Conservation (phyloP, 2,888 invertebrate species). For the Cotesia congregata region DNA sequence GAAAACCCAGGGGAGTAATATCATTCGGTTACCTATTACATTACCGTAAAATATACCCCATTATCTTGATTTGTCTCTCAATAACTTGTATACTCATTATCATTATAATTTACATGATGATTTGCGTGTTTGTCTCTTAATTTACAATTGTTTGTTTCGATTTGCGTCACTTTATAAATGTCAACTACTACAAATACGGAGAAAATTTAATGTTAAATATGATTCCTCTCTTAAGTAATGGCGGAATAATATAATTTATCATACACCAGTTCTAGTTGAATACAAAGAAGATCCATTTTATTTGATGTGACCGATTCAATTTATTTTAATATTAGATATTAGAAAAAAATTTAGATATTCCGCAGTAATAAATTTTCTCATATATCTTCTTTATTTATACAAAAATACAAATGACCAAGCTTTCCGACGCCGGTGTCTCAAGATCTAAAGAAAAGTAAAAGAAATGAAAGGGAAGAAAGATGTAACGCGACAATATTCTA, state of each 20-base stretch:
- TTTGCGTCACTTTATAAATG: not conserved
- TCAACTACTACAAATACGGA: not conserved
- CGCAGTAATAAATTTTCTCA: not conserved
- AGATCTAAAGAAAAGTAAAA: slow-evolving; percentile 22
- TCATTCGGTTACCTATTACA: slow-evolving; percentile 63
- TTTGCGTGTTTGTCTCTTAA: not conserved
- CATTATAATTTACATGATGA: slow-evolving; percentile 26
- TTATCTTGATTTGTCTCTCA: slow-evolving; percentile 66
- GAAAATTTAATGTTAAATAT: not conserved
- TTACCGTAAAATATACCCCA: slow-evolving; percentile 67
- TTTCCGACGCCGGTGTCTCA: slow-evolving; percentile 21
- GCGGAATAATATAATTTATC: too few relatives aligned
- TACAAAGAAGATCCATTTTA: too few relatives aligned
- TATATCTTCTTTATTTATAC: slow-evolving; percentile 11
- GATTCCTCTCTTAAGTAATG: too few relatives aligned
- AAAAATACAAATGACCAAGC: slow-evolving; percentile 1
- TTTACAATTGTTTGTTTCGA: not conserved
- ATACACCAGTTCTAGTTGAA: too few relatives aligned
- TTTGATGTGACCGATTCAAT: not conserved
- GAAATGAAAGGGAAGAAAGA: slow-evolving; percentile 10
- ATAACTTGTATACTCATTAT: slow-evolving; percentile 52
- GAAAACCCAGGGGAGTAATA: slow-evolving; percentile 59
- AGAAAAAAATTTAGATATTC: not conserved
- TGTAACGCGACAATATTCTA: slow-evolving; percentile 30
- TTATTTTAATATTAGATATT: not conserved